Conservation (phyloP, 2,888 invertebrate genomes). For the Nycteola revayana region DNA sequence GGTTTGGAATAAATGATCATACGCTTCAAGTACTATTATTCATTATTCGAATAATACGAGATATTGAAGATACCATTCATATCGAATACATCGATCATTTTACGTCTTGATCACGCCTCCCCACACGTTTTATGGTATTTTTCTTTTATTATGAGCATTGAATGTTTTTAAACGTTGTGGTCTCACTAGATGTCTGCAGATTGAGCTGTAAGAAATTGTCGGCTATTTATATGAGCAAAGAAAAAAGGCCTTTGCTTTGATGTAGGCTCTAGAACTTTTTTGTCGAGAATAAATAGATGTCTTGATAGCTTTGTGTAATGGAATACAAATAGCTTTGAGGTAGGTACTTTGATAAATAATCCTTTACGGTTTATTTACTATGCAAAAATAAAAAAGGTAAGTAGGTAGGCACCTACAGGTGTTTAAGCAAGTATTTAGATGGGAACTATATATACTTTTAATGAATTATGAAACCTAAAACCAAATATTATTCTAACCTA, state of each 20-base stretch:
- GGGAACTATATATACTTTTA: no score
- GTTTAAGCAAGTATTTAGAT: no score
- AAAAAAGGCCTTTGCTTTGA: slow-evolving; percentile 9
- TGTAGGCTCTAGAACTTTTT: background rate
- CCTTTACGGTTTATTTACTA: no score
- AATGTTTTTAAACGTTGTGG: slow-evolving; percentile 27
- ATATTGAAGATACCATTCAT: slow-evolving; percentile 31
- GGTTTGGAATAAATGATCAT: slow-evolving; percentile 25
- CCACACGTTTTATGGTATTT: slow-evolving; percentile 25
- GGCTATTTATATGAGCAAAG: slow-evolving; percentile 22
- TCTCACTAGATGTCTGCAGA: slow-evolving; percentile 25
- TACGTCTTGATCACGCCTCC: slow-evolving; percentile 34
- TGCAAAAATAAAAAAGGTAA: no score
- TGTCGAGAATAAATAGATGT: background rate
- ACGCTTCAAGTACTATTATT: slow-evolving; percentile 29
- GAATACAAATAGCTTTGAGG: no score
- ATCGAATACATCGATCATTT: slow-evolving; percentile 35
- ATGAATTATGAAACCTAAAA: no score
- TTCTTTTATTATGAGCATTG: slow-evolving; percentile 25
- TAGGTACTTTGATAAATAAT: no score
- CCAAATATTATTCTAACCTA: no score
- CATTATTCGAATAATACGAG: slow-evolving; percentile 28
- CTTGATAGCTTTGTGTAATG: slow-evolving; percentile 19
- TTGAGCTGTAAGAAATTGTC: slow-evolving; percentile 31
- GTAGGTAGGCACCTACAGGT: no score